A percentile compares a stretch with the other conserved stretches of the same genome.
These are phyloP conservation scores for Crax fasciolata DNA, from an alignment of 2,797 vertebrate species.

Conservation along the genomic window DNA sequence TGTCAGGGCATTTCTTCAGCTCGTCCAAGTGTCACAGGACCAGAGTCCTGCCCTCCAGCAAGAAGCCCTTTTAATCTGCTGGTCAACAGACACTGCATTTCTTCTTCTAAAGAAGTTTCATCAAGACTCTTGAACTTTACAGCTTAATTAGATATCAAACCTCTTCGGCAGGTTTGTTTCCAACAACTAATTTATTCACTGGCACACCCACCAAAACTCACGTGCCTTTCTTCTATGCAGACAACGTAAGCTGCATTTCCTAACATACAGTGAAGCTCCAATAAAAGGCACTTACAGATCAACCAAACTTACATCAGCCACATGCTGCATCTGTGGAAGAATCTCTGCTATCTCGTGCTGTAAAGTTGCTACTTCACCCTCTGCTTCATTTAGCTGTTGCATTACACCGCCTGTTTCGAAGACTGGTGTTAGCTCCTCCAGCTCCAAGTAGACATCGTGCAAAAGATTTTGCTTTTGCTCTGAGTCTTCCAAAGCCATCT, in stretches of 20 bases:
- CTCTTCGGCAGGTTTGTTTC: not conserved
- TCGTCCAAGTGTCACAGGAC: not conserved
- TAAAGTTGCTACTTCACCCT: conserved; percentile 82
- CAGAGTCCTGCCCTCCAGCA: not conserved
- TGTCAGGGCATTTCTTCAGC: not conserved
- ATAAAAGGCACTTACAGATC: not conserved
- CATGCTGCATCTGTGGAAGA: conserved; percentile 88
- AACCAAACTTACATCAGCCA: conserved; percentile 88
- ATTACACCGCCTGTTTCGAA: conserved; percentile 84
- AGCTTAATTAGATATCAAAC: not conserved
- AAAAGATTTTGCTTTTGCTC: conserved; percentile 90
- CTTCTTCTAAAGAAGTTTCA: not conserved
- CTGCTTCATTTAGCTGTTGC: conserved; percentile 83
- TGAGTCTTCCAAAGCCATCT: conserved; percentile 92
- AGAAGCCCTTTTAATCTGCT: not conserved
- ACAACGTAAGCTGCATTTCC: not conserved
- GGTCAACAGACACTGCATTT: not conserved
- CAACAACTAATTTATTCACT: not conserved
- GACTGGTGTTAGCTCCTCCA: conserved; percentile 88
- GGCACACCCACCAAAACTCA: not conserved
- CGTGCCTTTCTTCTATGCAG: not conserved
- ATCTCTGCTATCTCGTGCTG: conserved; percentile 86
- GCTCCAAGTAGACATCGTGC: conserved; percentile 81
- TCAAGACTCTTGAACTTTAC: not conserved
- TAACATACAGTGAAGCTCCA: not conserved